Conservation (phyloP, 2,797 vertebrate genomes). For the Enteromius afrohamiltoni region DNA sequence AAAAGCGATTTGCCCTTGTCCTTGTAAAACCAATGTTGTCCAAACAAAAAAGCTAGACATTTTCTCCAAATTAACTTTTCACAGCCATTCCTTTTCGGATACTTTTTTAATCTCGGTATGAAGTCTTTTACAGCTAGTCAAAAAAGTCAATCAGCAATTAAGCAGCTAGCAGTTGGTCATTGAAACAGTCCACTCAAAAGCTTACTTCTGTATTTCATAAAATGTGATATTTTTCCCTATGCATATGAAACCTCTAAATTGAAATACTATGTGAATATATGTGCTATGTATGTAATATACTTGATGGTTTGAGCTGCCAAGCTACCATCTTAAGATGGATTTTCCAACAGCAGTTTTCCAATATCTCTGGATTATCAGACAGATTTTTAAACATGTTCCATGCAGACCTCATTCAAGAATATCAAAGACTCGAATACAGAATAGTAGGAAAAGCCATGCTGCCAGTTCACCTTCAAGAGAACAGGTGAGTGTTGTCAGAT, state of each 20-base stretch:
- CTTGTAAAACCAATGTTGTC: neutral
- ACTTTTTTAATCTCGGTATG: neutral
- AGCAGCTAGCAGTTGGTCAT: neutral
- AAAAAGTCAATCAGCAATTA: neutral
- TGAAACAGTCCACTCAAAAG: neutral
- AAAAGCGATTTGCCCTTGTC: neutral
- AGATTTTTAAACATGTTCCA: slow-evolving; percentile 5
- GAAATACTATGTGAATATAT: neutral
- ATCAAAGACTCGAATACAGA: slow-evolving; percentile 22
- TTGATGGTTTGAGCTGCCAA: neutral
- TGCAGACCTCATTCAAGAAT: neutral
- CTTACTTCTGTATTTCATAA: neutral
- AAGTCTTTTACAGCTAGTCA: neutral
- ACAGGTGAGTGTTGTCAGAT: slow-evolving; percentile 11
- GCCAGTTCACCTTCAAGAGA: slow-evolving; percentile 22
- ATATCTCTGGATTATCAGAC: neutral
- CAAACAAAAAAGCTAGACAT: neutral
- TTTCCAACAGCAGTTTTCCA: neutral
- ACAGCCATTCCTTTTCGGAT: neutral
- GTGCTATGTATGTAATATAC: neutral
- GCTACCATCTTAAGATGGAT: neutral
- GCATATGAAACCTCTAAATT: neutral
- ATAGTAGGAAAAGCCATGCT: neutral
- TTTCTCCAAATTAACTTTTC: neutral
- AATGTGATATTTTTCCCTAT: neutral